Evolutionary conservation across 1,140 invertebrate species (phyloP).

Genomic region (Microplitis mediator): DNA sequence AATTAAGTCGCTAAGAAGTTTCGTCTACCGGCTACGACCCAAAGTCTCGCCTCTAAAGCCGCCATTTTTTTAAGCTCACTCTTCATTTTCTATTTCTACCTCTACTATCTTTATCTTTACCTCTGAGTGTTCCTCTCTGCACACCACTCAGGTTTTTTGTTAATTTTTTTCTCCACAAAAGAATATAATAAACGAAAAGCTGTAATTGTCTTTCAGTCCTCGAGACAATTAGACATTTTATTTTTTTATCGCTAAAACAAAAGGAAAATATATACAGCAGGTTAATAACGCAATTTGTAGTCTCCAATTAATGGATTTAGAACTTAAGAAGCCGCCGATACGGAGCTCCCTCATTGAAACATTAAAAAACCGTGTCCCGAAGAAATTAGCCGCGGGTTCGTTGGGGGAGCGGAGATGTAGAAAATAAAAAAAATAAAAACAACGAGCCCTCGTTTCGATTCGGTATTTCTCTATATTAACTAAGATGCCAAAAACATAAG

Average conservation of each 20-base stretch:
- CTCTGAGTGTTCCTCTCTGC: too few relatives aligned
- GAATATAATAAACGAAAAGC: not conserved
- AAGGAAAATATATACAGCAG: constrained; percentile 15
- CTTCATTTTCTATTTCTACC: not conserved
- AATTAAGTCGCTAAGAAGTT: constrained; percentile 37
- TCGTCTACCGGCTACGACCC: not conserved
- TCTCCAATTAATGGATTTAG: constrained; percentile 24
- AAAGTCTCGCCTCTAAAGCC: not conserved
- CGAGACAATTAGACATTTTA: not conserved
- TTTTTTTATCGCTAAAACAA: constrained; percentile 15
- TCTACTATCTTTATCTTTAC: not conserved
- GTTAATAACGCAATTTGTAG: constrained; percentile 36
- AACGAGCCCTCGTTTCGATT: not conserved
- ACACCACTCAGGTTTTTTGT: not conserved
- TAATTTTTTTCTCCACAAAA: not conserved
- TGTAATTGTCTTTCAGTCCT: not conserved
- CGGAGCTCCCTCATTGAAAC: not conserved
- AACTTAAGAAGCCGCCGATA: not conserved
- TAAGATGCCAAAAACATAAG: too few relatives aligned
- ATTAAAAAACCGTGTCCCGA: constrained; percentile 26
- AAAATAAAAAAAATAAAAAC: not conserved
- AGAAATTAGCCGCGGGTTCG: constrained; percentile 21
- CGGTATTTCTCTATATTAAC: too few relatives aligned
- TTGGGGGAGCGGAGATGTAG: not conserved
- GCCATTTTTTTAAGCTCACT: not conserved